Evolutionary conservation across 2,888 invertebrate genomes (phyloP).

Genomic region (Heliconius ismenius): DNA sequence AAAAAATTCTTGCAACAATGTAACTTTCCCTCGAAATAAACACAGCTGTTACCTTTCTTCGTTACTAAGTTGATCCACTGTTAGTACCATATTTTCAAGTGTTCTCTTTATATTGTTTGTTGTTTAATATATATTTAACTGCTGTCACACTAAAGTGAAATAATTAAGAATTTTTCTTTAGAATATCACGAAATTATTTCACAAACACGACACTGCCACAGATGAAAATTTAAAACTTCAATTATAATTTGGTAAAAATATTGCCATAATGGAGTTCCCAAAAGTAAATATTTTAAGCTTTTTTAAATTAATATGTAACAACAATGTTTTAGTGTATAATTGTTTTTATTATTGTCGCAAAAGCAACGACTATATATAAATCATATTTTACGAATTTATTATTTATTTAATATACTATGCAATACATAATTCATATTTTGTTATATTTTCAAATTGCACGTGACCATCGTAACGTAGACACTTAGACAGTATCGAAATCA

Average conservation of each 20-base stretch:
- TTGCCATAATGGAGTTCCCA: background rate
- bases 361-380: background rate
- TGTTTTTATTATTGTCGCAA: background rate
- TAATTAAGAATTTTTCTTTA: conserved; percentile 36
- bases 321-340: background rate
- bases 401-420: background rate
- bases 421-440: background rate
- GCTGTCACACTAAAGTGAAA: conserved; percentile 26
- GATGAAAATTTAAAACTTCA: conserved; percentile 25
- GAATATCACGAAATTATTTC: conserved; percentile 32
- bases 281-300: background rate
- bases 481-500: background rate
- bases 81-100: conserved; percentile 61
- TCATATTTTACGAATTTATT: too few species aligned
- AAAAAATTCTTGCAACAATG: conserved; percentile 31
- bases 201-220: conserved; percentile 40
- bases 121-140: conserved; percentile 16
- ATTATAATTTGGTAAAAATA: background rate
- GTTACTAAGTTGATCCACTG: conserved; percentile 73
- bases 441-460: background rate
- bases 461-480: background rate
- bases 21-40: conserved; percentile 64
- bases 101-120: conserved; percentile 22
- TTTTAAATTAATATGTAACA: background rate
- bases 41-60: conserved; percentile 67